Evolutionary conservation across 2,797 vertebrate genomes (phyloP), one percentile per base, ranked within the genome.

Genomic region (Cephalopachus bancanus): DNA sequence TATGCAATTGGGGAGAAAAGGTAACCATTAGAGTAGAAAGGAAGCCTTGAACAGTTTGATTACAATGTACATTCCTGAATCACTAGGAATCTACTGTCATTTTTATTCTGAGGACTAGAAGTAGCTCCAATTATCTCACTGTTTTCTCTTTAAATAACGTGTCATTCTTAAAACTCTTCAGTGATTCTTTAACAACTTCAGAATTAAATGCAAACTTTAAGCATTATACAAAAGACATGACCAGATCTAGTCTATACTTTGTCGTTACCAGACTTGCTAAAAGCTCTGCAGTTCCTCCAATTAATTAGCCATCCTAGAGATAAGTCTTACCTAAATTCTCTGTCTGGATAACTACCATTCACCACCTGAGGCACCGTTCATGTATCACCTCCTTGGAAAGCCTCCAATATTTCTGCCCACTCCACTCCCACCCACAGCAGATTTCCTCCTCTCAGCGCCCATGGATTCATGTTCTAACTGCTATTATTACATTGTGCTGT

Each of bases 71-170:
- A 53, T 97, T 84, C 59, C 89, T 71, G 76, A 92, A 89, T 95
- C 33, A 94, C 93, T 65, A 86, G 67, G 59, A 96, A 83, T 71
- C 78, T 62, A 85, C 49, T 57, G 65, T 78, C 97, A 92, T 94
- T 97, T 96, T 97, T 96, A 97, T 85, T 93, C n/a, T 3, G 8
- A 94, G 51, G 81, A 65, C 74, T 93, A 92, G 81, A 96, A 92
- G 90, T 86, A 17, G 67, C 65, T 93, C 64, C 72, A 75, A 97
- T 94, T 22, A 37, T 49, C 28, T 85, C 62, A 81, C 28, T 60
- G 8, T 87, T 96, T 91, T 75, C 85, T 80, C 78, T 92, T 62
- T 44, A 30, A 75, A 83, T 83, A 83, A 86, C 51, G 59, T 89
- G 85, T 67, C 91, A 89, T 92, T 75, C 55, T 72, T 83, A 80